A percentile compares a stretch with the other conserved stretches of the same genome.
Evolutionary conservation across 1,140 invertebrate genomes (phyloP).

Genomic region (Capitella teleta): DNA sequence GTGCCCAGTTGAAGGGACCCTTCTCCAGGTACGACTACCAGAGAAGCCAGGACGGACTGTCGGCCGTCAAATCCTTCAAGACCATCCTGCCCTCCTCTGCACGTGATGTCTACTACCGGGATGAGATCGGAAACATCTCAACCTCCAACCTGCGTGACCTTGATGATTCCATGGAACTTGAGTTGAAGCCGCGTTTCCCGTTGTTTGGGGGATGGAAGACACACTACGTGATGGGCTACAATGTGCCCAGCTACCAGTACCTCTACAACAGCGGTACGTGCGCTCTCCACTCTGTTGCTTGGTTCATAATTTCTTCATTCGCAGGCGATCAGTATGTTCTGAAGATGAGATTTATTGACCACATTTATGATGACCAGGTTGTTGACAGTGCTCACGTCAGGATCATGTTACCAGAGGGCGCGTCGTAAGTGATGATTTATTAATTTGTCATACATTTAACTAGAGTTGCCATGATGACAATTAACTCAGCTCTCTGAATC

Average conservation of each 20-base stretch:
- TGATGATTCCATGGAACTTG: conserved; percentile 86
- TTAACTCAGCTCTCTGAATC: too few species aligned
- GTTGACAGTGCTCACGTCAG: conserved; percentile 81
- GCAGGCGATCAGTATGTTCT: conserved; percentile 62
- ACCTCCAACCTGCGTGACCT: conserved; percentile 81
- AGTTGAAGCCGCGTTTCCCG: conserved; percentile 88
- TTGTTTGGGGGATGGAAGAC: conserved; percentile 99
- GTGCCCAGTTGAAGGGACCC: conserved; percentile 84
- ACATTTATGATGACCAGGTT: conserved; percentile 92
- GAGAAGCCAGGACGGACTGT: conserved; percentile 68
- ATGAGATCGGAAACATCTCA: conserved; percentile 98
- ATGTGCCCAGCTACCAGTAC: conserved; percentile 77
- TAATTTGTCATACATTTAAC: too few species aligned
- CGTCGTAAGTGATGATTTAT: too few species aligned
- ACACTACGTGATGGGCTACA: conserved; percentile 92
- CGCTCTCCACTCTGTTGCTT: not conserved
- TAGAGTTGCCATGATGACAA: too few species aligned
- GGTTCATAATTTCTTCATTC: conserved; percentile 9
- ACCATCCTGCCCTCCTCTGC: conserved; percentile 83
- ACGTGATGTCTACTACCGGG: conserved; percentile 84
- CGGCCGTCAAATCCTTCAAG: conserved; percentile 84
- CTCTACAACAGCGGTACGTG: conserved; percentile 4
- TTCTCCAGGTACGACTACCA: conserved; percentile 94
- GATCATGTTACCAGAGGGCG: conserved; percentile 90
- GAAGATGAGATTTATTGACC: conserved; percentile 86